phyloP scores from a whole-genome alignment of 30 jellyfish, hydroid and myxozoan species.

The Sanderia malayensis region DNA sequence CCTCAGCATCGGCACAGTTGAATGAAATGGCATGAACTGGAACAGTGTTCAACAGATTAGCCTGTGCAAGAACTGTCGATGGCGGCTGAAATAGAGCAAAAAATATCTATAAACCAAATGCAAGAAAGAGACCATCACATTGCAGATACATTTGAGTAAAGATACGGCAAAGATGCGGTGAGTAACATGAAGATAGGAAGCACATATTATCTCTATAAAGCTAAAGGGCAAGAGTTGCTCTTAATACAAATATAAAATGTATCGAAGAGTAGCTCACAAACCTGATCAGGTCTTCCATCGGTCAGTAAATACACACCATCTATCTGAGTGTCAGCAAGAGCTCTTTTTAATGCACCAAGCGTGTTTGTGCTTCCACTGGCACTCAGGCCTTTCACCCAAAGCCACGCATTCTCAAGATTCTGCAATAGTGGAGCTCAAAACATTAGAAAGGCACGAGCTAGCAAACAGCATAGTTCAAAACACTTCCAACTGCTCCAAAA shows the following conservation, averaged over 20 bases:
- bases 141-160: too few species aligned
- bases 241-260: too few species aligned
- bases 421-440: background rate
- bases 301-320: slow-evolving; percentile 87
- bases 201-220: too few species aligned
- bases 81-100: slow-evolving; percentile 93
- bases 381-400: slow-evolving; percentile 87
- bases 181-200: too few species aligned
- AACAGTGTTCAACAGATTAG: slow-evolving; percentile 55
- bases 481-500: too few species aligned
- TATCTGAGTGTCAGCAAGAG: slow-evolving; percentile 66
- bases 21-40: slow-evolving; percentile 94
- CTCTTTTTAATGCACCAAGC: slow-evolving; percentile 78
- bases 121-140: too few species aligned
- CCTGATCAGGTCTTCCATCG: slow-evolving; percentile 99
- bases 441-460: too few species aligned
- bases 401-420: slow-evolving; percentile 93
- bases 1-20: slow-evolving; percentile 95
- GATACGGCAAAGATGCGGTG: too few species aligned
- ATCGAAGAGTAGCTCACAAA: too few species aligned
- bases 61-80: slow-evolving; percentile 79
- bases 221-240: too few species aligned
- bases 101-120: too few species aligned
- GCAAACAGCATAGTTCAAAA: too few species aligned
- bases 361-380: slow-evolving; percentile 96